A percentile compares a stretch with the other conserved stretches of the same genome.
These are phyloP conservation scores for Drosophila mayri DNA, from an alignment of 1,140 invertebrate species.

Conservation along the genomic window DNA sequence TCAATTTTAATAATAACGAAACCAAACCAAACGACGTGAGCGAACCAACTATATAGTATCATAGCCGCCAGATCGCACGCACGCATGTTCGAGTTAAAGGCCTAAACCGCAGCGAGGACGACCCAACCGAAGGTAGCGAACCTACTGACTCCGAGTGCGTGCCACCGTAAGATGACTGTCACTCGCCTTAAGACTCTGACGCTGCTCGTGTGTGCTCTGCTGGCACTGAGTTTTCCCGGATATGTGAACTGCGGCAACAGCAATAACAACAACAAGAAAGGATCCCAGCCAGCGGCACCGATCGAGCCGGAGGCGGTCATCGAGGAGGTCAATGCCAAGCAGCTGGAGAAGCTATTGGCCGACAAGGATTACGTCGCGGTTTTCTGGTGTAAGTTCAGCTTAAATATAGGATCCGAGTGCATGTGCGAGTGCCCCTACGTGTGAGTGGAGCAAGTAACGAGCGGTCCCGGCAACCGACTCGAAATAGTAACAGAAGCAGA, in stretches of 20 bases:
- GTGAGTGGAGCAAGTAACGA: conserved; percentile 53
- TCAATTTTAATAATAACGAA: conserved; percentile 71
- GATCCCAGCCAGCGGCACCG: conserved; percentile 68
- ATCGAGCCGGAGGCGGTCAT: conserved; percentile 90
- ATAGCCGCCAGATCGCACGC: conserved; percentile 29
- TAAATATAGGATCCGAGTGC: background rate
- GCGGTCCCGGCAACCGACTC: conserved; percentile 67
- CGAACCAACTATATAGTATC: conserved; percentile 35
- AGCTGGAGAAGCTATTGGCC: conserved; percentile 93
- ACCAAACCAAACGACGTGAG: conserved; percentile 62
- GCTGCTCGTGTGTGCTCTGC: conserved; percentile 80
- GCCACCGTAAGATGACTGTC: conserved; percentile 78
- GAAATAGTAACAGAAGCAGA: conserved; percentile 82
- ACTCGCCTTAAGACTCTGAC: conserved; percentile 83
- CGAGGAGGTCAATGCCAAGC: conserved; percentile 96
- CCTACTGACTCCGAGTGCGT: conserved; percentile 35
- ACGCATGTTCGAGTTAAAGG: conserved; percentile 76
- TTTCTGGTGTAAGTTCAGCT: conserved; percentile 94
- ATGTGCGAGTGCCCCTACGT: background rate
- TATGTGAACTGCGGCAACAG: conserved; percentile 80
- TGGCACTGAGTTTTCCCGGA: conserved; percentile 84
- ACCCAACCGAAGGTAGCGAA: conserved; percentile 39
- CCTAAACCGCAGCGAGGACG: conserved; percentile 31
- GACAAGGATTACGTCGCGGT: conserved; percentile 97
- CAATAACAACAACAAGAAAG: conserved; percentile 72